Evolutionary conservation across 2,888 invertebrate genomes (phyloP).

Genomic region (Lasioglossum malachurum): DNA sequence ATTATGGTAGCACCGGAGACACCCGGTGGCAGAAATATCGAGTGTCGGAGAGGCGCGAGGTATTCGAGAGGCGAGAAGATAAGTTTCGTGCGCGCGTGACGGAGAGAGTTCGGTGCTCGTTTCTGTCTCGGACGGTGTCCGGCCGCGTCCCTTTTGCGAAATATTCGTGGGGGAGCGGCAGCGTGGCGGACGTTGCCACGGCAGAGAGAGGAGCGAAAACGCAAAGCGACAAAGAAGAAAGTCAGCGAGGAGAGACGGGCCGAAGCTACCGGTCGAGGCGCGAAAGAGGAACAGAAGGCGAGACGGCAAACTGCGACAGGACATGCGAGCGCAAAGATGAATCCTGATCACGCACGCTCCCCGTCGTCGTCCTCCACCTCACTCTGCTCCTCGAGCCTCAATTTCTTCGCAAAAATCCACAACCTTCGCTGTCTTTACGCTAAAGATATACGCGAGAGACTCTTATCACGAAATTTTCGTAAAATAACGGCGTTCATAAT

Average conservation of each 20-base stretch:
- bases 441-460: not conserved
- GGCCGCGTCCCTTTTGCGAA: slow-evolving; percentile 42
- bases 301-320: slow-evolving; percentile 81
- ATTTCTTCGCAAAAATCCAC: not conserved
- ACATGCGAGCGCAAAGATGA: slow-evolving; percentile 82
- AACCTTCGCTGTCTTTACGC: not conserved
- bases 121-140: slow-evolving; percentile 23
- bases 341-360: slow-evolving; percentile 82
- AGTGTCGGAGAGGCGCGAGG: not conserved
- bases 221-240: slow-evolving; percentile 44
- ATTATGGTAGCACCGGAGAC: slow-evolving; percentile 1
- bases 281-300: slow-evolving; percentile 75
- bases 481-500: no score
- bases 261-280: slow-evolving; percentile 75
- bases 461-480: not conserved
- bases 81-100: slow-evolving; percentile 42
- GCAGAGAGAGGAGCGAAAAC: slow-evolving; percentile 30
- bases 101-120: slow-evolving; percentile 20
- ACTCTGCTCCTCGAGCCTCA: not conserved
- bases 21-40: slow-evolving; percentile 13
- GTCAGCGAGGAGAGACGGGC: slow-evolving; percentile 53
- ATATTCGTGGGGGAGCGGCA: slow-evolving; percentile 68
- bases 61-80: slow-evolving; percentile 10
- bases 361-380: not conserved
- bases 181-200: slow-evolving; percentile 49